phyloP scores from a whole-genome alignment of 2,113 vertebrate species.

The Scalopus aquaticus region DNA sequence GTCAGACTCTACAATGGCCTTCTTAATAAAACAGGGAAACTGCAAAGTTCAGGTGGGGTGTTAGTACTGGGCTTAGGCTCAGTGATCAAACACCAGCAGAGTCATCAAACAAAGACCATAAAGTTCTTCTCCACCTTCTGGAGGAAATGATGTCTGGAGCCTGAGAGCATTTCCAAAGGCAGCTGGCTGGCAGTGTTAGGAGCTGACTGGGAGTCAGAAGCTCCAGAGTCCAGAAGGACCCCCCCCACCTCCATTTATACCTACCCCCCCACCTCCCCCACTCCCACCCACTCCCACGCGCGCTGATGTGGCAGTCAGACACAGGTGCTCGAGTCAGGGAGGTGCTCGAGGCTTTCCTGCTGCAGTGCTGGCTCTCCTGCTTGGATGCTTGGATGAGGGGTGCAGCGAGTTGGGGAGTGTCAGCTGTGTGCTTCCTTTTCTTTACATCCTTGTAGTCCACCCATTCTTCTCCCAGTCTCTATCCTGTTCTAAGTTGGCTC shows the following conservation, averaged over 20 bases:
- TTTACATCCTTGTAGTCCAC: background rate
- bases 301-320: no score
- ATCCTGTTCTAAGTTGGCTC: constrained; percentile 11
- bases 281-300: no score
- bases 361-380: background rate
- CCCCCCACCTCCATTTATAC: no score
- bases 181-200: background rate
- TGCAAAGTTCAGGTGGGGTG: background rate
- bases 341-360: background rate
- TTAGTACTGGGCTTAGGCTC: background rate
- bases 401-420: fast-evolving
- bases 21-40: background rate
- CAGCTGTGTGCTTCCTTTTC: background rate
- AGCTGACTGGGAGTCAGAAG: background rate
- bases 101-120: background rate
- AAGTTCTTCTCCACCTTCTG: background rate
- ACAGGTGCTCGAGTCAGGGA: no score
- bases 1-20: background rate
- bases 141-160: background rate
- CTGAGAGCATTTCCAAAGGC: background rate
- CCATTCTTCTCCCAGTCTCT: background rate
- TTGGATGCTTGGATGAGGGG: fast-evolving
- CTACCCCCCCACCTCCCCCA: no score
- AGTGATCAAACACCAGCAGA: background rate
- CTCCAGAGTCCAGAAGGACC: fast-evolving